Evolutionary conservation across 2,888 invertebrate genomes (phyloP).

Genomic region (Caenorhabditis panamensis): DNA sequence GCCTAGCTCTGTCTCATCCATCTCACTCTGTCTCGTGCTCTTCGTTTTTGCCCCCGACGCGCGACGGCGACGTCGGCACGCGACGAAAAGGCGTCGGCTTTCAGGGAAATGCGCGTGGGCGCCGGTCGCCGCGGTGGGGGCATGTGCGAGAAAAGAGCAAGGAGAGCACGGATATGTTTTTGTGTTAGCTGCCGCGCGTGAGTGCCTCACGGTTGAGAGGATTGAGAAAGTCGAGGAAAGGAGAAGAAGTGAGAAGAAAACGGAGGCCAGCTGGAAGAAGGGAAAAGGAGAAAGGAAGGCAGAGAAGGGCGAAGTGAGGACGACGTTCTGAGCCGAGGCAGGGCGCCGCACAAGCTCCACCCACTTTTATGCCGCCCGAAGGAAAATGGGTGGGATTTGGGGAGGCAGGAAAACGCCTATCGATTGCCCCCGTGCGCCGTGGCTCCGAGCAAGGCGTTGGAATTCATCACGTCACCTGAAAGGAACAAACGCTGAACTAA

Average conservation of each 20-base stretch:
- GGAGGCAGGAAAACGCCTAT: too few species aligned
- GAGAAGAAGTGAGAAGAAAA: not conserved
- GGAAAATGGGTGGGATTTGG: not conserved
- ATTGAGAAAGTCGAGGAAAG: not conserved
- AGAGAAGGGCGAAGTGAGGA: slow-evolving; percentile 12
- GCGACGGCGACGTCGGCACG: not conserved
- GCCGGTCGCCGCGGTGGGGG: not conserved
- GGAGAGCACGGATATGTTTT: slow-evolving; percentile 11
- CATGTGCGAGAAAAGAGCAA: not conserved
- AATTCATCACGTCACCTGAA: not conserved
- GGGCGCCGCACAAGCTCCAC: not conserved
- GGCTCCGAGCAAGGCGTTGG: too few species aligned
- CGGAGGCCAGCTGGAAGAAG: not conserved
- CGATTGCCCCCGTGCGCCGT: too few species aligned
- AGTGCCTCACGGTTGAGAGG: not conserved
- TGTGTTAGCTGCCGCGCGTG: not conserved
- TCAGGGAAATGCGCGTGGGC: slow-evolving; percentile 4
- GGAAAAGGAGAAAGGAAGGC: not conserved
- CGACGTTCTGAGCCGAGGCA: slow-evolving; percentile 1
- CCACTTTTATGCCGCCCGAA: not conserved
- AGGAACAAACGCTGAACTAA: not conserved
- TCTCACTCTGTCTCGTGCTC: not conserved
- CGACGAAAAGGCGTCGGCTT: not conserved
- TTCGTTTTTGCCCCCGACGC: not conserved
- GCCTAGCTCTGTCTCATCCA: not conserved